Evolutionary conservation across 2,888 invertebrate genomes (phyloP), one percentile per base, ranked within the genome.

Genomic region (Syrphus vitripennis): DNA sequence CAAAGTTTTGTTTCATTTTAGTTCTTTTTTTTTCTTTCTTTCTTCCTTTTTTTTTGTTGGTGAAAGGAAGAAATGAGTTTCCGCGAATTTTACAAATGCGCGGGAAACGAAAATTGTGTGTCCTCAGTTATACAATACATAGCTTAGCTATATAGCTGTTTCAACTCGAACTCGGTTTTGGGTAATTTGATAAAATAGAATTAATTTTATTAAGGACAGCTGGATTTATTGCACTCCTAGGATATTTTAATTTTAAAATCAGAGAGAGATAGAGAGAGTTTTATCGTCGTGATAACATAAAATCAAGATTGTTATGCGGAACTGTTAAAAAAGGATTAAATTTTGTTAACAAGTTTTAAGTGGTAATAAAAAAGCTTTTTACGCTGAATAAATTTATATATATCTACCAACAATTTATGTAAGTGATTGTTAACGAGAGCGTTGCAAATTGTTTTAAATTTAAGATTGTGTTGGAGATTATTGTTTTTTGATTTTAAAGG

Each of bases 151-250:
- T 42, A 55, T 10, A 24, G 37, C 16, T 37, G 55, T 5, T 24
- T 72, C 45, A 31, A 24, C 12, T 48, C 6, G 48, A 12, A 24
- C 12, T 48, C 12, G 48, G 3, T 34, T 57, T 63, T 53, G 29
- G 50, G 50, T 74, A 63, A 53, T 74, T 74, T 61, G 37, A 48
- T 50, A 61, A 50, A 74, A 74, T 40, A n/a, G 26, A 74, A 74
- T 74, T 63, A 74, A 53, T 74, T 63, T 74, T 37, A 74, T 50
- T 37, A 61, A 63, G 61, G 61, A 63, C 61, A 10, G 53, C 50
- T 16, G 61, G 50, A 63, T 63, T 74, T 53, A 63, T 50, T 74
- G 74, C 61, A 63, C 26, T 50, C 37, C 26, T 14, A 12, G 37
- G 26, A 19, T 61, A 72, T 72, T 72, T 48, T 50, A 50, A 61